Base-by-base conservation (phyloP, 2,797 vertebrate genomes). In the Rachycentron canadum region DNA sequence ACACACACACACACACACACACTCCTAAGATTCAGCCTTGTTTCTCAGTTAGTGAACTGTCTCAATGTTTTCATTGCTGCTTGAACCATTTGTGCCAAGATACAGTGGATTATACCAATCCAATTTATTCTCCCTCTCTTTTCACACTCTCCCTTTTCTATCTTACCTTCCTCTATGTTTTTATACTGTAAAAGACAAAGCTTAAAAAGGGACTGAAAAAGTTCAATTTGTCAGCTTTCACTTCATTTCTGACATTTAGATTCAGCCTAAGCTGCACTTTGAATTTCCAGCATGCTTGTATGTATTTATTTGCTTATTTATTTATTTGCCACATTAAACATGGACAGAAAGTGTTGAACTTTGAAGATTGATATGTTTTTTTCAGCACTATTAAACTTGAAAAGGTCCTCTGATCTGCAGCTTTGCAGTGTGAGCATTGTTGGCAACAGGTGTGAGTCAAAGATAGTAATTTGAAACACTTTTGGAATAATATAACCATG, bases 101-200 rank as follows among this genome's bases (percentile, higher is more conserved):
- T 82, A 81, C 90, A 90, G 55, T 88, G 86, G 88, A 92, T 92
- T 89, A 88, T 25, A 57, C 56, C 72, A 88, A 92, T 89, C 87
- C 77, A 78, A 66, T 90, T 84, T 72, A 76, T 76, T 75, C 63
- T 79, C 71, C 69, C 36, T 45, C 28, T 3, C 4, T 74, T 45
- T 64, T 78, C 65, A 60, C 70, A 77, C 70, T n/a, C 63, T 66
- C 34, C 4, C 9, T 43, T 60, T 59, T 79, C 38, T 30, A 1
- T 52, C 21, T 70, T 23, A 68, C 34, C 47, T 4, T 8, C 10
- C 41, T 65, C 10, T n/a, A n/a, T 50, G 25, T 71, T 57, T 57
- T 38, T 68, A 13, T 17, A 45, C 9, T 19, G 47, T 16, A 32
- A 78, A 81, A 72, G 25, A 32, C 23, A 45, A 50, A 16, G 53